Base-by-base conservation (phyloP, 2,888 invertebrate genomes). In the Cheilosia urbana region DNA sequence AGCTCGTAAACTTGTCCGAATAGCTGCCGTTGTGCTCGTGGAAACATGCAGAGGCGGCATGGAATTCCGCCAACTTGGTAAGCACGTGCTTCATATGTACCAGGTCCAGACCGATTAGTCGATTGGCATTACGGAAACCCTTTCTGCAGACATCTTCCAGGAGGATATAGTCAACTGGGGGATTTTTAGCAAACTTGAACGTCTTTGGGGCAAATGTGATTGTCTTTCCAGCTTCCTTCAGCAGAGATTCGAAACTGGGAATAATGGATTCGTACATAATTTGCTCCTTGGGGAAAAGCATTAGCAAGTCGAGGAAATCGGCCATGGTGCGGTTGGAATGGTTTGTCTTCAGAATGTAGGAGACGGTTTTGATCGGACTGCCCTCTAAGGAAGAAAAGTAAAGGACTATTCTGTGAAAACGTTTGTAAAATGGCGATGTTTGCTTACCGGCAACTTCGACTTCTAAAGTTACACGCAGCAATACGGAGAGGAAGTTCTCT, bases 11-110 rank as follows among this genome's bases (percentile, higher is more conserved):
- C n/a, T 90, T 89, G 49, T 91, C 91, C 13, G 90, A 90, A 87
- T 90, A 91, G 40, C 60, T 71, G 4, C 90, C 91, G 6, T 21
- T 71, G 34, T 45, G 71, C 7, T 84, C 84, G 6, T 84, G 84
- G 11, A 80, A 81, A 80, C 91, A 91, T 17, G 91, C 91, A 0
- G 92, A 91, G 2, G 91, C 91, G 0, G 92, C 92, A 90, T 92
- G 92, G 71, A 91, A 92, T 34, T 91, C 89, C 0, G 92, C 91
- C 79, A 92, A 60, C 71, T 92, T 92, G 42, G 88, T 83, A 6
- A 92, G 88, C 1, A 89, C 91, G 19, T 89, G 80, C 42, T 90
- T 76, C 88, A 90, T 89, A 45, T 92, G 92, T 1, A 87, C 88
- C 87, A 90, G 79, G 47, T 92, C 90, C 0, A 92, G 84, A 13